Conservation (phyloP, 2,113 vertebrate genomes). For the Tragelaphus buxtoni region DNA sequence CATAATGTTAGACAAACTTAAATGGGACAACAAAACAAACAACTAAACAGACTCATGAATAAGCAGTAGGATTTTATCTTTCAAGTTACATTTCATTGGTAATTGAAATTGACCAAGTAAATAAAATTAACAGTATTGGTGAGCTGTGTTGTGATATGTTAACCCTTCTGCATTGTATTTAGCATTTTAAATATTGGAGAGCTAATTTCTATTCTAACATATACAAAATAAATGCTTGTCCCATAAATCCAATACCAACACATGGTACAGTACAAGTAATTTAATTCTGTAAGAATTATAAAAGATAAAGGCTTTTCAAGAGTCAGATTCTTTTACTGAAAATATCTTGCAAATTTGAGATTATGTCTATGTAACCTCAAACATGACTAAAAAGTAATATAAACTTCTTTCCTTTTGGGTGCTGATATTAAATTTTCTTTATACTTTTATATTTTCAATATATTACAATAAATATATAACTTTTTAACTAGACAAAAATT, state of each 20-base stretch:
- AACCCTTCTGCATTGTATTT: not conserved
- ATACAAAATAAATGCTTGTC: not conserved
- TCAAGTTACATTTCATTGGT: not conserved
- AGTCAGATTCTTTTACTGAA: not conserved
- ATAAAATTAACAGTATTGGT: not conserved
- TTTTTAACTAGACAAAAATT: slow-evolving; percentile 23
- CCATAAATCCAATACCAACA: not conserved
- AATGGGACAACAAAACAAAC: not conserved
- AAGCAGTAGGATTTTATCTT: not conserved
- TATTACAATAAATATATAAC: not conserved
- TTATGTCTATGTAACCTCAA: not conserved
- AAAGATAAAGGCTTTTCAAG: not conserved
- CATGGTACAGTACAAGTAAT: not conserved
- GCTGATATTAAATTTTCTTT: not conserved
- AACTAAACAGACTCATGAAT: not conserved
- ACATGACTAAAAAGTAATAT: slow-evolving; percentile 2
- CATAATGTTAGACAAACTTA: not conserved
- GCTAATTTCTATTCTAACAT: not conserved
- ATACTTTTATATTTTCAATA: not conserved
- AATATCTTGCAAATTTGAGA: slow-evolving; percentile 13
- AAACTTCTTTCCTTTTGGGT: not conserved
- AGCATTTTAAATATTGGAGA: not conserved
- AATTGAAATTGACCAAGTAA: not conserved
- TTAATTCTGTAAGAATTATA: not conserved
- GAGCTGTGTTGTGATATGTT: not conserved